A percentile compares a stretch with the other conserved stretches of the same genome.
Evolutionary conservation across 2,113 vertebrate genomes (phyloP).

Genomic region (Amazona guildingii): DNA sequence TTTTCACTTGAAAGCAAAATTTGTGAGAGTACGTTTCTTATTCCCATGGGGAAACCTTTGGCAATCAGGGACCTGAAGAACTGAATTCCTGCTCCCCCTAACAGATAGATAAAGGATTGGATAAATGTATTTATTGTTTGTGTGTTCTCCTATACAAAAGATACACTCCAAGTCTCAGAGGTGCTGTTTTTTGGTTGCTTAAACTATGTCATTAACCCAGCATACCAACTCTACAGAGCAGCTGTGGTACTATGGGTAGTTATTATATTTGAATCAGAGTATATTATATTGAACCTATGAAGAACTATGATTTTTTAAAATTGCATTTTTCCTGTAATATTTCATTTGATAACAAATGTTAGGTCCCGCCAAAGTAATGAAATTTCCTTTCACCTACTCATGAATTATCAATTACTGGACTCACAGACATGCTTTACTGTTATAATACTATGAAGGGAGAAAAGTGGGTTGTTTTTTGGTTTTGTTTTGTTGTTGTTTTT

Average conservation of each 20-base stretch:
- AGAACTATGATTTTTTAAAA: background rate
- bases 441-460: background rate
- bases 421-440: background rate
- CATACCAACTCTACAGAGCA: background rate
- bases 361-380: background rate
- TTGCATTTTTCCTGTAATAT: background rate
- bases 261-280: background rate
- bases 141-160: background rate
- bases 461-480: background rate
- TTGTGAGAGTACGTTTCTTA: background rate
- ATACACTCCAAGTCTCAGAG: background rate
- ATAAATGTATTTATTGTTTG: background rate
- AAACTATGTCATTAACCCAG: background rate
- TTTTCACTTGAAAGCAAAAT: background rate
- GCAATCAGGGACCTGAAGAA: background rate
- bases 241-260: background rate
- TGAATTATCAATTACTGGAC: background rate
- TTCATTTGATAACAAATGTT: constrained; percentile 6
- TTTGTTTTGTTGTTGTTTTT: background rate
- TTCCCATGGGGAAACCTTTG: background rate
- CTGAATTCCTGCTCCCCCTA: background rate
- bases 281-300: background rate
- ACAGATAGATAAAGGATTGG: background rate
- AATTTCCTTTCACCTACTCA: background rate
- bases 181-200: background rate